Evolutionary conservation across 2,797 vertebrate species (phyloP), one percentile per base, ranked within the genome.

Genomic region (Martes flavigula): DNA sequence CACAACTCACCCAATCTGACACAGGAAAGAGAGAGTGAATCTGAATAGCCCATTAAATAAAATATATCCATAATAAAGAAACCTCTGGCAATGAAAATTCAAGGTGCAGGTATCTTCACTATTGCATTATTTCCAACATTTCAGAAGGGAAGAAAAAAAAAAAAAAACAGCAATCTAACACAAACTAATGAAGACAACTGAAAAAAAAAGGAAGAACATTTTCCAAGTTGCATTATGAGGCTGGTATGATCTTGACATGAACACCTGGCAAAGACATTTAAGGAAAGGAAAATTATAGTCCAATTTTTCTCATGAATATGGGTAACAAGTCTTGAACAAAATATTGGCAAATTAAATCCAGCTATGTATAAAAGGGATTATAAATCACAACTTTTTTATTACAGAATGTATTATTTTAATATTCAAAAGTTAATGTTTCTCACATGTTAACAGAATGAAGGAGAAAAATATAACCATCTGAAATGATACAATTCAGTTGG

Each of bases 271-370:
- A 87, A 48, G 70, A 90, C 27, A 81, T 43, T 82, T 84, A 89
- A 86, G 89, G 54, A 56, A 75, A 75, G 18, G 43, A 70, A 90
- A 91, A 91, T 62, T 90, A 75, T 43, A 79, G 32, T 30, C n/a
- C 51, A 96, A 78, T 87, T 95, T 84, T 38, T 78, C 25, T 92
- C 58, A 85, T 51, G 27, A 92, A 62, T 64, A 79, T 48, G 32
- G 32, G 7, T 89, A 35, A 56, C 95, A 78, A 96, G 25, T 87
- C 23, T 89, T 86, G 38, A 92, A 68, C 11, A 87, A 81, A 94
- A 72, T 68, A 90, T n/a, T 75, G 72, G 17, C 66, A 82, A 97
- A 89, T 81, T 20, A 92, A 94, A 91, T 68, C n/a, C n/a, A 87
- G 6, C 35, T 70, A 32, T 32, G 8, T 54, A 54, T 68, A 48